phyloP scores from a whole-genome alignment of 1,140 invertebrate genomes.

The Phymorhynchus buccinoides region DNA sequence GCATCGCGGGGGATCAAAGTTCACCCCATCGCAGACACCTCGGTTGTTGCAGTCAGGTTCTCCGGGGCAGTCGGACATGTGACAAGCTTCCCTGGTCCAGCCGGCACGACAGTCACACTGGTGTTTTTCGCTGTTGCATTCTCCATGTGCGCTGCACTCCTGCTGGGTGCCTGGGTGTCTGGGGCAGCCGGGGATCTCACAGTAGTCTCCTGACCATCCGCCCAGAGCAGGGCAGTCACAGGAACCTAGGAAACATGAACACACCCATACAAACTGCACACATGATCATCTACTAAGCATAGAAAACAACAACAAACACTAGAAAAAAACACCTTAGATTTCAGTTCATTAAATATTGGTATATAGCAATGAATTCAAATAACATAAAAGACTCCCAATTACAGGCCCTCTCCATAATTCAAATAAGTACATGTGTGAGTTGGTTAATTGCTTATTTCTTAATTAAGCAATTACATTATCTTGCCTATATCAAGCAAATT shows the following conservation, averaged over 20 bases:
- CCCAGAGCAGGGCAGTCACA: slow-evolving; percentile 60
- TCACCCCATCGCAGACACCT: slow-evolving; percentile 47
- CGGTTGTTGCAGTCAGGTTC: slow-evolving; percentile 59
- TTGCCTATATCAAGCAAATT: no score
- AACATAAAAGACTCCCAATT: no score
- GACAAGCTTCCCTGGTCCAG: slow-evolving; percentile 62
- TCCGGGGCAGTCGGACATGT: slow-evolving; percentile 63
- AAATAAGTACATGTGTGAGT: no score
- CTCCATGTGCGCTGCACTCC: slow-evolving; percentile 61
- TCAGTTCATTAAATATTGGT: no score
- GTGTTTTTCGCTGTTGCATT: slow-evolving; percentile 58
- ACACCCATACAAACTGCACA: no score
- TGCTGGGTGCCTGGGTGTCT: slow-evolving; percentile 51
- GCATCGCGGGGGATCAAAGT: slow-evolving; percentile 57
- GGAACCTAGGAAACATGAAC: not conserved
- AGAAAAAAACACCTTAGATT: no score
- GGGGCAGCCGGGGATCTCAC: slow-evolving; percentile 55
- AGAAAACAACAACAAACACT: no score
- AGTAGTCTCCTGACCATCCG: slow-evolving; percentile 58
- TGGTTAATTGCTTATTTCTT: no score
- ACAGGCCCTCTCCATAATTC: no score
- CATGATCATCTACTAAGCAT: no score
- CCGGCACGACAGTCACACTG: slow-evolving; percentile 59
- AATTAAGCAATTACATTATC: no score
- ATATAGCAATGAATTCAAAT: no score